Evolutionary conservation across 1,140 invertebrate species (phyloP).

Genomic region (Daktulosphaira vitifoliae): DNA sequence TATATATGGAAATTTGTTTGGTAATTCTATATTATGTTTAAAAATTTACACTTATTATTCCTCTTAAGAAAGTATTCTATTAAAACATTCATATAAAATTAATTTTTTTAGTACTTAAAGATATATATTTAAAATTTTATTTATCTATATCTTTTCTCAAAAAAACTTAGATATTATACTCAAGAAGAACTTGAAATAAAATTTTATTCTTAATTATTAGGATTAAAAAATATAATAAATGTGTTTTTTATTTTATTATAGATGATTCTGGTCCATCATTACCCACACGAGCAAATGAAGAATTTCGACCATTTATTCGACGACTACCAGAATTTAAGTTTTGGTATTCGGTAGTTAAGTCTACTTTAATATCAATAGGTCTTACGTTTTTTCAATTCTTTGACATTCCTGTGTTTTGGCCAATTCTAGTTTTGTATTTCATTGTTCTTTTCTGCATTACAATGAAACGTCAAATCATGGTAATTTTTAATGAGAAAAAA

Average conservation of each 20-base stretch:
- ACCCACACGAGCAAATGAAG: slow-evolving; percentile 89
- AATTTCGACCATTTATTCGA: slow-evolving; percentile 97
- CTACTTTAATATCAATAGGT: slow-evolving; percentile 79
- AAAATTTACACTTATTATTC: too few relatives aligned
- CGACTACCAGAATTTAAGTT: slow-evolving; percentile 99
- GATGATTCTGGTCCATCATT: slow-evolving; percentile 83
- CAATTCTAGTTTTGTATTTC: slow-evolving; percentile 99
- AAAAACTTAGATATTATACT: too few relatives aligned
- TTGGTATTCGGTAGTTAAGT: slow-evolving; percentile 95
- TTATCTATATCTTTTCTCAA: too few relatives aligned
- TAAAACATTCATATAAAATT: too few relatives aligned
- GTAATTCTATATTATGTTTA: too few relatives aligned
- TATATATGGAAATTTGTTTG: too few relatives aligned
- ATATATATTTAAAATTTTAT: too few relatives aligned
- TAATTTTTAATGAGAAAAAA: slow-evolving; percentile 43
- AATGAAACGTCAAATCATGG: slow-evolving; percentile 99
- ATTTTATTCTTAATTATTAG: too few relatives aligned
- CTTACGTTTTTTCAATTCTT: slow-evolving; percentile 97
- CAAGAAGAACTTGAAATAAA: too few relatives aligned
- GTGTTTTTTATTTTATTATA: slow-evolving; percentile 39
- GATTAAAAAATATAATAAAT: not conserved
- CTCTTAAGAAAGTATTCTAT: too few relatives aligned
- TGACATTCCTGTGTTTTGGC: slow-evolving; percentile 99
- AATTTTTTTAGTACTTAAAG: too few relatives aligned
- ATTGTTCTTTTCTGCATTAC: slow-evolving; percentile 96